Base-by-base conservation (phyloP, 2,797 vertebrate species). In the Hyperoplus lanceolatus region DNA sequence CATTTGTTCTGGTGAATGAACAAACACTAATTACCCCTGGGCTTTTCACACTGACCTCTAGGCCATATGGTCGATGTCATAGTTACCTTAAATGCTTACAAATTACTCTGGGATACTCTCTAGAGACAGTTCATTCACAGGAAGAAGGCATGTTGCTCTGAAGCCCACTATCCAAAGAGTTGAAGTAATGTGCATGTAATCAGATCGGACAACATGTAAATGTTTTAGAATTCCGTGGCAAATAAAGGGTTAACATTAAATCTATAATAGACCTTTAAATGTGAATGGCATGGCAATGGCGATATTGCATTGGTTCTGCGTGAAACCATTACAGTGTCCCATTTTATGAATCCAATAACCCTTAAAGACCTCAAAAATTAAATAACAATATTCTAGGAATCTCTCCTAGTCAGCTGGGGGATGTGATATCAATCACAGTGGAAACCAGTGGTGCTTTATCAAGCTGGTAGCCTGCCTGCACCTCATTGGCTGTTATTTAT, bases 401-500 rank as follows among this genome's bases (percentile, higher is more conserved):
- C 70, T 29, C 38, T 46, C 45, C 41, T 21, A 4, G 41, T 46
- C 43, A 58, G 29, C 54, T 48, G 67, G 77, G 63, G 29, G 29
- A 29, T 60, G n/a, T 74, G 55, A 79, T 73, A 85, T 91, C 86
- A 86, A 79, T 88, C 84, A 76, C 18, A 41, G 71, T 21, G 64
- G 66, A 78, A 81, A 85, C 58, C 76, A 57, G 82, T 6, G 59
- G 75, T 85, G 78, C 82, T 92, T 82, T 75, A 82, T 90, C 88
- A 89, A 77, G 58, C 57, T 71, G 75, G 83, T 83, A 76, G 80
- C 59, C 75, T 38, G 57, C 76, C 53, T 54, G 74, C 75, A 76
- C 79, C 83, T 90, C 73, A 87, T 89, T 90, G 81, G 79, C 8
- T 11, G 11, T 84, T 90, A 92, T 94, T 93, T 93, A 94, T 88